Evolutionary conservation across 1,140 invertebrate genomes (phyloP), one percentile per base, ranked within the genome.

Genomic region (Andricus grossulariae): DNA sequence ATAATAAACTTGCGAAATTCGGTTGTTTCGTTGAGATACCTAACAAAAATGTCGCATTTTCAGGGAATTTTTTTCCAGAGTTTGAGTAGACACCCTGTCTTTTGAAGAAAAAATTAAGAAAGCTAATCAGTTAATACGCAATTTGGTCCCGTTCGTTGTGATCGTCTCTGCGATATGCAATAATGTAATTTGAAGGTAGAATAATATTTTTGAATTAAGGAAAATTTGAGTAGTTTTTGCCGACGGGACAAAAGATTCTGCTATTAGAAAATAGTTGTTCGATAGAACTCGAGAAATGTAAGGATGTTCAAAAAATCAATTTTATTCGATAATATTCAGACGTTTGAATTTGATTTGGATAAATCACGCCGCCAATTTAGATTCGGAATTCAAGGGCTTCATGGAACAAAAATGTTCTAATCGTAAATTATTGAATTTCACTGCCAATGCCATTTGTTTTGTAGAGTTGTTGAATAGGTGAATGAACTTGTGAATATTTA

Each of bases 91-190:
- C 5, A 32, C 25, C 25, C 25, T 32, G 25, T 5, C 25, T 32
- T 32, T 32, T 32, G 4, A 32, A 32, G 25, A 32, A 32, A 45
- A 45, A 45, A 45, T 10, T 11, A 57, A 57, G 57, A 60, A 60
- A 60, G 10, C 39, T 66, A 39, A 66, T n/a, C 60, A 39, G 8
- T 60, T 32, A 1, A 32, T 60, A 60, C 19, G 18, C 18, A 21
- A 60, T 32, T 66, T 66, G 60, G 60, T 66, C 60, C 60, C 60
- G 60, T 60, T 60, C 57, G 7, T 60, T 60, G 19, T 4, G 10
- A 60, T 60, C 57, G 19, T 15, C 11, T 25, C 39, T 45, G 39
- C 39, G 39, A 45, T 11, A 45, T 11, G 10, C 57, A 25, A 54
- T 7, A 19, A 32, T 32, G 25, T 32, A 10, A n/a, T n/a, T 54